Evolutionary conservation across 1,140 invertebrate species (phyloP), one percentile per base, ranked within the genome.

Genomic region (Eubasilissa regina): DNA sequence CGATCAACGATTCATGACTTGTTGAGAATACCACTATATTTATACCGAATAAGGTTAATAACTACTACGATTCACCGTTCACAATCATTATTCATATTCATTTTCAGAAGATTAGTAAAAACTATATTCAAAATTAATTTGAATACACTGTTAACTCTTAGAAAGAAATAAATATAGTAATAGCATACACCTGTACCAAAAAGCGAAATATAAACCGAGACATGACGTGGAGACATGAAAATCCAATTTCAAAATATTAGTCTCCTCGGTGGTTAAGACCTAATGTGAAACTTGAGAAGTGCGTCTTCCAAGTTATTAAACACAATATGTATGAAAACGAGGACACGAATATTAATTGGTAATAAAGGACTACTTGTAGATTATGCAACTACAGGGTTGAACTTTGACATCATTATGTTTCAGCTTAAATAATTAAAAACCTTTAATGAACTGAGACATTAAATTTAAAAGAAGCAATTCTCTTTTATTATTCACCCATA

Each of bases 311-410:
- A 43, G 62, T 66, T 44, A 44, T 66, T 66, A 45, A 12, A 66
- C 25, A 25, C 62, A 66, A 66, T 66, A 44, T 66, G 62, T 66
- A 66, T 66, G 62, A 66, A 66, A 66, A 66, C 13, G 62, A 44
- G 43, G 13, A 66, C 45, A n/a, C 45, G 62, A 43, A 66, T 66
- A 45, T 66, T 66, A 66, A 66, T 66, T 66, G 62, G n/a, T n/a
- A 17, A 56, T 56, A 56, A 56, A 56, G 53, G n/a, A 15, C 17
- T n/a, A 56, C 15, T n/a, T 56, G 4, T 1, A 56, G 9, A 15
- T 3, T 51, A 1, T 51, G n/a, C 48, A 51, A 35, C 1, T 1
- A 35, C 1, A 35, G 25, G 1, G 25, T 35, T 35, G 25, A 35
- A 35, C 25, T 3, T 35, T 35, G 25, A 35, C 25, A 6, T 35